phyloP scores from a whole-genome alignment of 2,113 vertebrate species.

The Archilochus colubris region DNA sequence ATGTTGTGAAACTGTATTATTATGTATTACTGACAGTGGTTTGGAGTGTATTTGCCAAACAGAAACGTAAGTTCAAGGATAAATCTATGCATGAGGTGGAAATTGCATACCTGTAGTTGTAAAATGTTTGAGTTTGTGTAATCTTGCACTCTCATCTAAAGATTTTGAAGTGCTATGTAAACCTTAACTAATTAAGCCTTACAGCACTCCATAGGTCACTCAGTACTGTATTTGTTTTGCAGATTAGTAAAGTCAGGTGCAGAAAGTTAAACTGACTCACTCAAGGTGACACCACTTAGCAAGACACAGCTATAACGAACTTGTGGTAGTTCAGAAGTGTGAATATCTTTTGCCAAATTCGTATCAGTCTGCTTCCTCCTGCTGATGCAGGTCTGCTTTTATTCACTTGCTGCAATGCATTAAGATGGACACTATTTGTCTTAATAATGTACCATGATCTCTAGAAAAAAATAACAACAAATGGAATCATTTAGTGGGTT shows the following conservation, averaged over 20 bases:
- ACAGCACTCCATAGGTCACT: neutral
- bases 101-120: neutral
- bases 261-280: neutral
- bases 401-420: neutral
- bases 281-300: constrained; percentile 3
- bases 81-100: neutral
- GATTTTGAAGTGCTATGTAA: neutral
- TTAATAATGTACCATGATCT: neutral
- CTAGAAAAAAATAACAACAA: neutral
- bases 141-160: neutral
- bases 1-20: neutral
- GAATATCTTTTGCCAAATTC: neutral
- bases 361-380: neutral
- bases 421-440: neutral
- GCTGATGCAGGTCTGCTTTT: neutral
- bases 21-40: neutral
- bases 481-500: neutral
- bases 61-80: neutral
- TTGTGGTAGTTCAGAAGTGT: neutral
- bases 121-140: neutral
- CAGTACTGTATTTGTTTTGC: constrained; percentile 5
- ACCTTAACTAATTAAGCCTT: constrained; percentile 17
- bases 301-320: neutral
- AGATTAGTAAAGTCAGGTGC: constrained; percentile 9
- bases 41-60: neutral